phyloP scores from a whole-genome alignment of 1,140 invertebrate genomes.

The Brachionus koreanus region DNA sequence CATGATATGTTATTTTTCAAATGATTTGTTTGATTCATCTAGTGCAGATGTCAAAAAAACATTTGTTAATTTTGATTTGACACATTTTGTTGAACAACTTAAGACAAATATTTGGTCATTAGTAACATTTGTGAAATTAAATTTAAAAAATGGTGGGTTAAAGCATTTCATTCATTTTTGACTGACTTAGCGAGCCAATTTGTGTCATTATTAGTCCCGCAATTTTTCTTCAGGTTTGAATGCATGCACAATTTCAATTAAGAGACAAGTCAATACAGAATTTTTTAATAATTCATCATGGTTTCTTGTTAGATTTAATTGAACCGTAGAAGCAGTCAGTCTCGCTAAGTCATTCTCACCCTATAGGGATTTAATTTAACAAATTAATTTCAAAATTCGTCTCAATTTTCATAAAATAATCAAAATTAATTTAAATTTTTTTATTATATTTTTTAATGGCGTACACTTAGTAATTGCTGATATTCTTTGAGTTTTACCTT shows the following conservation, averaged over 20 bases:
- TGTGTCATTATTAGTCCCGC: not conserved
- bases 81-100: not conserved
- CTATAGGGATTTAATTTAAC: not conserved
- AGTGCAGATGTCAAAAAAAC: too few relatives aligned
- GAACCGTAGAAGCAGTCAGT: not conserved
- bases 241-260: not conserved
- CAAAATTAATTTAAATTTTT: conserved; percentile 17
- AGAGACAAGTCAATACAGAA: not conserved
- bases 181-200: not conserved
- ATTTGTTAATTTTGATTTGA: not conserved
- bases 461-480: not conserved
- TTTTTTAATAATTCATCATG: not conserved
- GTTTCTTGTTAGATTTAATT: not conserved
- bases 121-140: not conserved
- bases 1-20: not conserved
- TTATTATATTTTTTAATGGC: conserved; percentile 9
- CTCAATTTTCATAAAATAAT: conserved; percentile 31
- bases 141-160: not conserved
- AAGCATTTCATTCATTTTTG: not conserved
- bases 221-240: not conserved
- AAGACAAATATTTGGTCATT: not conserved
- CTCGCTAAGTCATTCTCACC: not conserved
- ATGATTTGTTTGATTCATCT: too few relatives aligned
- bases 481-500: conserved; percentile 14
- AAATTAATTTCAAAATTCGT: conserved; percentile 10